A percentile compares a stretch with the other conserved stretches of the same genome.
These are phyloP conservation scores for Hetaerina titia DNA, from an alignment of 2,888 invertebrate genomes.

Conservation along the genomic window DNA sequence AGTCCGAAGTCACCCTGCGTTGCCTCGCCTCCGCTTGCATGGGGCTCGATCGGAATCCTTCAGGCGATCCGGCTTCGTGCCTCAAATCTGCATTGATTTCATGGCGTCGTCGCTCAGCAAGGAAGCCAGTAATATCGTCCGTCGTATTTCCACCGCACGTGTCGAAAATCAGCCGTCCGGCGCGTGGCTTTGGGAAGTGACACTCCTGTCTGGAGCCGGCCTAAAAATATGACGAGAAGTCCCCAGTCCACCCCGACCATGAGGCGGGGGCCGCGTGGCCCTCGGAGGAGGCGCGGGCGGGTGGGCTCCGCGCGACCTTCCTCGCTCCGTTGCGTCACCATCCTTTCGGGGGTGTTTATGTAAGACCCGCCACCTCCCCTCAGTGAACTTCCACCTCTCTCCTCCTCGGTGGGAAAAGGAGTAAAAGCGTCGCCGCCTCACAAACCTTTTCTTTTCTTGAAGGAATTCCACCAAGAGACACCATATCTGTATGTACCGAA, in stretches of 20 bases:
- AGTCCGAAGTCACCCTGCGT: too few species aligned
- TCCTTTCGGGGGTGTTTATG: neutral
- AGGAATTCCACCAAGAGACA: too few species aligned
- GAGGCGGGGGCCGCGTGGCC: too few species aligned
- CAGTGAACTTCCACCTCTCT: neutral
- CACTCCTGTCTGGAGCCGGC: neutral
- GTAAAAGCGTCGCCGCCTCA: too few species aligned
- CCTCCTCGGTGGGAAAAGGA: too few species aligned
- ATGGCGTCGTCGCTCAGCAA: too few species aligned
- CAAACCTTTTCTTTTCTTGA: too few species aligned
- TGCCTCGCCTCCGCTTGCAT: too few species aligned
- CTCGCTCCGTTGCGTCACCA: neutral
- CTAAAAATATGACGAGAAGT: neutral
- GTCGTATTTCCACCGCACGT: neutral
- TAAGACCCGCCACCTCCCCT: neutral
- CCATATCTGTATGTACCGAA: too few species aligned
- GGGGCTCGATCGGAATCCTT: too few species aligned
- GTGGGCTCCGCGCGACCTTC: neutral
- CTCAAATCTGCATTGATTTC: too few species aligned
- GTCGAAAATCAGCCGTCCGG: neutral
- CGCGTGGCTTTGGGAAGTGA: neutral
- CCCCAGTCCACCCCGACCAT: neutral
- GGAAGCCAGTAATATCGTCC: neutral
- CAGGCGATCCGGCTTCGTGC: too few species aligned
- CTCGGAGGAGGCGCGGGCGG: neutral